phyloP scores from a whole-genome alignment of 2,113 vertebrate genomes.

The Pundamilia nyererei region DNA sequence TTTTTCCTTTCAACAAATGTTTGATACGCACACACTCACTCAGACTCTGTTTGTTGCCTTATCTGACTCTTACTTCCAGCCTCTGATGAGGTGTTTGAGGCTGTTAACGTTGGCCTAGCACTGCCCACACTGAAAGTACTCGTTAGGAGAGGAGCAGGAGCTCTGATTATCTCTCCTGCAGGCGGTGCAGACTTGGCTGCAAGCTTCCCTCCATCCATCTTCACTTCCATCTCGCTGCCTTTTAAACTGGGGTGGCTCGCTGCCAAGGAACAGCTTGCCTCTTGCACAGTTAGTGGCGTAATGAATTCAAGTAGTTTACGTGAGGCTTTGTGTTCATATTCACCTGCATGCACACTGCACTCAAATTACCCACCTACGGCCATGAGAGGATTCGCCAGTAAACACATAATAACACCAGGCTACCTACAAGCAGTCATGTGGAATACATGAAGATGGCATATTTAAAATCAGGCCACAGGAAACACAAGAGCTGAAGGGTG shows the following conservation, averaged over 20 bases:
- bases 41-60: background rate
- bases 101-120: background rate
- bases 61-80: background rate
- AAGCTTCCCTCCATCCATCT: slow-evolving; percentile 19
- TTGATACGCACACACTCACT: background rate
- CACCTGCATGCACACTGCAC: background rate
- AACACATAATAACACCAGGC: background rate
- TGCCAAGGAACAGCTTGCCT: slow-evolving; percentile 73
- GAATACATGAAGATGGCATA: background rate
- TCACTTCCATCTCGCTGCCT: background rate
- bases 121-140: background rate
- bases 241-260: slow-evolving; percentile 64
- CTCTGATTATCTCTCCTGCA: slow-evolving; percentile 33
- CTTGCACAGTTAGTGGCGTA: background rate
- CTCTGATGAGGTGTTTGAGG: background rate
- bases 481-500: background rate
- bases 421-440: background rate
- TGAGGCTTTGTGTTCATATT: background rate
- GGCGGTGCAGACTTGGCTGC: slow-evolving; percentile 11
- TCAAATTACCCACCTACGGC: background rate
- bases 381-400: background rate
- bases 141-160: background rate
- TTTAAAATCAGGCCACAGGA: background rate
- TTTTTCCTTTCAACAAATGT: background rate
- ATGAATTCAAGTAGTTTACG: background rate